Percentiles rank a stretch among this genome's conserved stretches.
phyloP scores from a whole-genome alignment of 2,797 vertebrate genomes.

The Clarias fuscus region DNA sequence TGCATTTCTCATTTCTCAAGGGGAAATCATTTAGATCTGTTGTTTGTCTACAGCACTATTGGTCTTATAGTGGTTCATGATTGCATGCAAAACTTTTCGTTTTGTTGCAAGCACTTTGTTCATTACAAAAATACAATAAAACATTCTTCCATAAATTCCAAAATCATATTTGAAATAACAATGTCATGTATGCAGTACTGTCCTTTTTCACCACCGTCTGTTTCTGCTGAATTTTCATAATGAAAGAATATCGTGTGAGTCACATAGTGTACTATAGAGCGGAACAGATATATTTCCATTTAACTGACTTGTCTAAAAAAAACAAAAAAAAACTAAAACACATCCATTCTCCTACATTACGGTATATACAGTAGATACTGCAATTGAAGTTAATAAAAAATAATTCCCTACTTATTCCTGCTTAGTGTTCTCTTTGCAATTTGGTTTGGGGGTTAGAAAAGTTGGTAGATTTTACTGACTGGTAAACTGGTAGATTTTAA shows the following conservation, averaged over 20 bases:
- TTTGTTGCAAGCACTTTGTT: background rate
- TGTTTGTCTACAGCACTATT: background rate
- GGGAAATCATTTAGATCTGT: too few relatives aligned
- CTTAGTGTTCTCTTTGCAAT: background rate
- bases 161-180: background rate
- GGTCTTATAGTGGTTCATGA: background rate
- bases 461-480: background rate
- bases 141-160: background rate
- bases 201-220: background rate
- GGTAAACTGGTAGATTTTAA: too few relatives aligned
- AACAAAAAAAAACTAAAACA: background rate
- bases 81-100: background rate
- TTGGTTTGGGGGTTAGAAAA: background rate
- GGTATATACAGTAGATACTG: background rate
- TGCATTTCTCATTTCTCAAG: too few relatives aligned
- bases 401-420: background rate
- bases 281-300: background rate
- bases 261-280: background rate
- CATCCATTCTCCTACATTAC: background rate
- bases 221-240: background rate
- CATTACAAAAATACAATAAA: too few relatives aligned
- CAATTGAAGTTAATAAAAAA: background rate
- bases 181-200: background rate
- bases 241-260: background rate
- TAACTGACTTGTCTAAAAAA: background rate